Base-by-base conservation (phyloP, 2,797 vertebrate genomes). In the Amniataba percoides region DNA sequence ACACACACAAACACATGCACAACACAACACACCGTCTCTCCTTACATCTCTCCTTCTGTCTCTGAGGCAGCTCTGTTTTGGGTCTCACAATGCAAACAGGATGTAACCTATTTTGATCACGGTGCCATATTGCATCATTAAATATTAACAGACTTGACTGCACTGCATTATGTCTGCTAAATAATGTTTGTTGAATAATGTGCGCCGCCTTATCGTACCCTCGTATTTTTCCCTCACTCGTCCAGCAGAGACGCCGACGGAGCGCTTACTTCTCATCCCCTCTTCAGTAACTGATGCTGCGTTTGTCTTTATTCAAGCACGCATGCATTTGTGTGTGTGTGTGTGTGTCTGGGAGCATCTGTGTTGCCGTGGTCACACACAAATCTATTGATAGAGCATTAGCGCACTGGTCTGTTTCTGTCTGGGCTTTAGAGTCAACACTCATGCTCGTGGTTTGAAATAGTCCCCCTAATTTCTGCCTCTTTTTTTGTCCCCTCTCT, bases 111-210 rank as follows among this genome's bases (percentile, higher is more conserved):
- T 95, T 95, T 96, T 93, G 90, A 94, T 95, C 91, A 86, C 71
- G 65, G 87, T 91, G 93, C 92, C 95, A 95, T 96, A 96, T 95
- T 95, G 95, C 89, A 91, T 93, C 91, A 94, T 96, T 73, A 95
- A 96, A 95, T 95, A 95, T 96, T 95, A 93, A 95, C 78, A 73
- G 68, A 80, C 71, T 78, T 81, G 84, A 83, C 92, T 88, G 84
- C 88, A 78, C 87, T 86, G 90, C 89, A 91, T 94, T 94, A 90
- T 92, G 88, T 90, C 81, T 91, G 87, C 88, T 90, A 85, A 94
- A 91, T 89, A 85, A 88, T 90, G 86, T 91, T 89, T 88, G 85
- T 70, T 78, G 83, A 91, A 90, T 87, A 84, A 85, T 86, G 69
- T 62, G 79, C 59, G 77, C 62, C 58, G 52, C 86, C 59, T 66